These are phyloP conservation scores for Sinocyclocheilus rhinocerous DNA, from an alignment of 2,113 vertebrate species.

Conservation along the genomic window DNA sequence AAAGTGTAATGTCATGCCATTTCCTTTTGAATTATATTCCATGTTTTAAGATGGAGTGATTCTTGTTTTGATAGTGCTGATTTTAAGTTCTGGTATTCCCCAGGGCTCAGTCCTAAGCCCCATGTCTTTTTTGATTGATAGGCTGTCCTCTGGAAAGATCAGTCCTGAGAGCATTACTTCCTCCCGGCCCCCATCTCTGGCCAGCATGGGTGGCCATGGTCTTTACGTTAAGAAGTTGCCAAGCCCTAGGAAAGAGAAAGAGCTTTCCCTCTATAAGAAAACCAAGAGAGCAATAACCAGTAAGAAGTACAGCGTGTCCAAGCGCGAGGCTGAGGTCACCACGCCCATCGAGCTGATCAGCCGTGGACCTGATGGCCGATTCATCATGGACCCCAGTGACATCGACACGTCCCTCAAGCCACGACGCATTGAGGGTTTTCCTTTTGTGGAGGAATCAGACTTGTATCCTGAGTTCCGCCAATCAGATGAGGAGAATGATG, in stretches of 20 bases:
- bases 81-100: not conserved
- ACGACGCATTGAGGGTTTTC: slow-evolving; percentile 94
- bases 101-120: slow-evolving; percentile 36
- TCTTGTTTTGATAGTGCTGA: slow-evolving; percentile 9
- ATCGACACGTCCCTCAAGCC: slow-evolving; percentile 80
- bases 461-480: slow-evolving; percentile 99
- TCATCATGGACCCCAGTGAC: slow-evolving; percentile 86
- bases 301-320: slow-evolving; percentile 98
- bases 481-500: slow-evolving; percentile 97
- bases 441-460: slow-evolving; percentile 97
- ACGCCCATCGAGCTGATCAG: slow-evolving; percentile 97
- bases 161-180: slow-evolving; percentile 96
- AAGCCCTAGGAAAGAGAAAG: slow-evolving; percentile 90
- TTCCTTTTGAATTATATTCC: not conserved
- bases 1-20: not conserved
- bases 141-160: slow-evolving; percentile 97
- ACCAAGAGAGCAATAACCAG: slow-evolving; percentile 97
- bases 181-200: slow-evolving; percentile 88
- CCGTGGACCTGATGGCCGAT: slow-evolving; percentile 94
- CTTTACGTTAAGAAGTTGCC: slow-evolving; percentile 89
- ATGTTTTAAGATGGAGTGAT: not conserved
- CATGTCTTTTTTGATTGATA: slow-evolving; percentile 67
- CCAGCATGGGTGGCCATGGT: slow-evolving; percentile 87
- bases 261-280: slow-evolving; percentile 97
- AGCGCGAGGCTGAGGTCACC: slow-evolving; percentile 91